phyloP scores from a whole-genome alignment of 2,888 invertebrate species.

The Drosophila longiperda region DNA sequence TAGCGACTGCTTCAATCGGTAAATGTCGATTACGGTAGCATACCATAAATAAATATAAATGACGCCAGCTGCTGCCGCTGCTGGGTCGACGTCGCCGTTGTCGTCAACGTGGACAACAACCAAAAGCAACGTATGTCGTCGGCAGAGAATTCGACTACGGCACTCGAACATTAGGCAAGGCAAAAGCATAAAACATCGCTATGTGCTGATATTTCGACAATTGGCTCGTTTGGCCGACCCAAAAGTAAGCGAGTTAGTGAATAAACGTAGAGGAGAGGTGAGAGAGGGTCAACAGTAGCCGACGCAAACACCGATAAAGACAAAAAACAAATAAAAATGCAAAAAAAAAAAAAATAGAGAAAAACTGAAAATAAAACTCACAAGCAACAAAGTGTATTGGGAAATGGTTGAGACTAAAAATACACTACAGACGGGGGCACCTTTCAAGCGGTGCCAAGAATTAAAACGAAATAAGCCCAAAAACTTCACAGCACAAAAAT shows the following conservation, averaged over 20 bases:
- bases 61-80: slow-evolving; percentile 44
- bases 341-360: slow-evolving; percentile 22
- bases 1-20: slow-evolving; percentile 37
- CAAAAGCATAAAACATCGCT: slow-evolving; percentile 30
- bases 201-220: slow-evolving; percentile 45
- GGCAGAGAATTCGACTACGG: slow-evolving; percentile 27
- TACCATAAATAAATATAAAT: slow-evolving; percentile 74
- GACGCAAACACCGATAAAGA: slow-evolving; percentile 26
- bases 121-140: slow-evolving; percentile 33
- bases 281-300: slow-evolving; percentile 1
- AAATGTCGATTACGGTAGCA: slow-evolving; percentile 73
- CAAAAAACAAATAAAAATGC: slow-evolving; percentile 30
- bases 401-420: slow-evolving; percentile 61
- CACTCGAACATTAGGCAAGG: slow-evolving; percentile 36
- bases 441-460: slow-evolving; percentile 49
- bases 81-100: slow-evolving; percentile 29
- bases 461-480: slow-evolving; percentile 13
- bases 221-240: slow-evolving; percentile 39
- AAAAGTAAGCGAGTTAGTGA: slow-evolving; percentile 46
- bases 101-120: slow-evolving; percentile 55
- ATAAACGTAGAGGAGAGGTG: slow-evolving; percentile 6
- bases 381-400: slow-evolving; percentile 30
- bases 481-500: slow-evolving; percentile 17
- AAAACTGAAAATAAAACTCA: slow-evolving; percentile 3
- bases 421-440: slow-evolving; percentile 32